phyloP scores from a whole-genome alignment of 2,888 invertebrate genomes.

The Volucella inanis region DNA sequence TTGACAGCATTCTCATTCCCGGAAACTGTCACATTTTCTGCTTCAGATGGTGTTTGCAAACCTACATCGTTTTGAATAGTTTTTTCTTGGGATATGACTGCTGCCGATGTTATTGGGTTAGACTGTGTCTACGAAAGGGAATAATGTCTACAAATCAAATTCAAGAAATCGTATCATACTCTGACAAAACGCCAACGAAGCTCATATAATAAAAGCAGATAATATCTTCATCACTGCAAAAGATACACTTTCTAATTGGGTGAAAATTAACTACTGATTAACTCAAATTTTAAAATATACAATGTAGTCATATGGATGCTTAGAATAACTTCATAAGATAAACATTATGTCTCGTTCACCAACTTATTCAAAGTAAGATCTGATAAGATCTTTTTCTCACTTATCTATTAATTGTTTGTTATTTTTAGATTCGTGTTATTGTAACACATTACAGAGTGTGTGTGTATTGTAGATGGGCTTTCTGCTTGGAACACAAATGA shows the following conservation, averaged over 20 bases:
- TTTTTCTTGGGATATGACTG: neutral
- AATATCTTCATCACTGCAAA: neutral
- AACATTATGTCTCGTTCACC: neutral
- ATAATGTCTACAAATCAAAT: neutral
- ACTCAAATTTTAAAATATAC: neutral
- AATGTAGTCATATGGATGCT: neutral
- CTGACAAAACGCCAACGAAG: slow-evolving; percentile 18
- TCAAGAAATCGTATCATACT: neutral
- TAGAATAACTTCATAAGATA: slow-evolving; percentile 15
- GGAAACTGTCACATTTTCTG: slow-evolving; percentile 13
- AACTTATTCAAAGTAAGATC: neutral
- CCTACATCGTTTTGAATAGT: neutral
- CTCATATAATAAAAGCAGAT: slow-evolving; percentile 4
- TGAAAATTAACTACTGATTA: slow-evolving; percentile 13
- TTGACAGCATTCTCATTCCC: neutral
- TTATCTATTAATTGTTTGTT: too few species aligned
- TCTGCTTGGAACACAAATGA: too few species aligned
- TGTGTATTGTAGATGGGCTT: too few species aligned
- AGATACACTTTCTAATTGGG: neutral
- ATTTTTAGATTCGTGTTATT: too few species aligned
- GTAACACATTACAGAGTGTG: too few species aligned
- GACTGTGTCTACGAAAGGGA: slow-evolving; percentile 3
- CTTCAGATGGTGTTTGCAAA: slow-evolving; percentile 4
- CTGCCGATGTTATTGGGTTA: neutral
- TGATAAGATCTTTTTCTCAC: slow-evolving; percentile 20